These are phyloP conservation scores for Toxotes chatareus DNA, from an alignment of 2,113 vertebrate species.

Conservation along the genomic window DNA sequence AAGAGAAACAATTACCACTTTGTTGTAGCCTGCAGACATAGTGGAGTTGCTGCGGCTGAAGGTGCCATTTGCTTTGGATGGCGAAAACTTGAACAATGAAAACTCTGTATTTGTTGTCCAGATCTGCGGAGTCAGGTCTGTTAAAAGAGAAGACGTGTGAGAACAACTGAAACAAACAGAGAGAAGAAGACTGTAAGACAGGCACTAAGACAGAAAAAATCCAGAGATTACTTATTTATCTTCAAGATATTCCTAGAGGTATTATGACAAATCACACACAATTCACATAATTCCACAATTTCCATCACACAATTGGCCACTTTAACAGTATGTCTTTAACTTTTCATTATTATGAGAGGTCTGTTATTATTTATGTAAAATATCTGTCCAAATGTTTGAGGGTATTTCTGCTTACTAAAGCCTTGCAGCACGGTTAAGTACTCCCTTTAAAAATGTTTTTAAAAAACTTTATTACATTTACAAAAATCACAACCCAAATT, in stretches of 20 bases:
- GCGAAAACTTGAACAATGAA: conserved; percentile 72
- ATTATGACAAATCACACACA: not conserved
- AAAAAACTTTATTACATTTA: too few species aligned
- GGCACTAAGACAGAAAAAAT: not conserved
- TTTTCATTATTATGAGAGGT: not conserved
- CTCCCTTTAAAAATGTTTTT: too few species aligned
- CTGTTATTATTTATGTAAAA: too few species aligned
- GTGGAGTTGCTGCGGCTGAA: conserved; percentile 35
- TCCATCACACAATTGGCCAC: not conserved
- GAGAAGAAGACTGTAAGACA: too few species aligned
- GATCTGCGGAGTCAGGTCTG: conserved; percentile 32
- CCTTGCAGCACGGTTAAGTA: too few species aligned
- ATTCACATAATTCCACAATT: not conserved
- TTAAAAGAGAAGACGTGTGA: conserved; percentile 17
- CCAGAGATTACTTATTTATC: too few species aligned
- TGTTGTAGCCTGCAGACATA: conserved; percentile 16
- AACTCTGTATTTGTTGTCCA: conserved; percentile 48
- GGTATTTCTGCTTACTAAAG: too few species aligned
- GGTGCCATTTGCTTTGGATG: conserved; percentile 59
- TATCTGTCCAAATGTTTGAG: too few species aligned
- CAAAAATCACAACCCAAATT: too few species aligned
- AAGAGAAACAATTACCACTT: conserved; percentile 61
- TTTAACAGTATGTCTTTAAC: not conserved
- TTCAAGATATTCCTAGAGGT: too few species aligned
- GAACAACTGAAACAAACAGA: too few species aligned